Evolutionary conservation across 2,888 invertebrate genomes (phyloP).

Genomic region (Noctua janthina): DNA sequence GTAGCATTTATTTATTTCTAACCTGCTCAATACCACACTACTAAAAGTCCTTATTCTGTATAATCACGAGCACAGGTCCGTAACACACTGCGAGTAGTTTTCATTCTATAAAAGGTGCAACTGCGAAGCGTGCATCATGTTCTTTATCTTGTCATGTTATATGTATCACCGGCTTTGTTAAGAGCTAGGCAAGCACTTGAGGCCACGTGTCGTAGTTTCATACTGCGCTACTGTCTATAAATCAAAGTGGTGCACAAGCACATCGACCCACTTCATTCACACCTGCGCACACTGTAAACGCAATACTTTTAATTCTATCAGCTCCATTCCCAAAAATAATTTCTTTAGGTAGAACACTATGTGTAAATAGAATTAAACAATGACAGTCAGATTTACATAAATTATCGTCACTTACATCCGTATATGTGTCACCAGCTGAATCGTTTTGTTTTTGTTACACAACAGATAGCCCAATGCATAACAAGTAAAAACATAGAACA

Average conservation of each 20-base stretch:
- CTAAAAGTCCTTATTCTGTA: neutral
- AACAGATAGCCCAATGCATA: conserved; percentile 20
- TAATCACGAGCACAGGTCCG: neutral
- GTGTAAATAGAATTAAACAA: conserved; percentile 41
- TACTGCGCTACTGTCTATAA: conserved; percentile 12
- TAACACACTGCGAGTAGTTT: neutral
- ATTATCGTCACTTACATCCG: conserved; percentile 46
- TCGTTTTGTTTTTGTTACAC: conserved; percentile 43
- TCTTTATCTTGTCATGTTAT: conserved; percentile 32
- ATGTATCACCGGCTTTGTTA: conserved; percentile 24
- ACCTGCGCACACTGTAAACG: conserved; percentile 13
- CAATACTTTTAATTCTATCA: neutral
- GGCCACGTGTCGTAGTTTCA: conserved; percentile 33
- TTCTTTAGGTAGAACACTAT: conserved; percentile 7
- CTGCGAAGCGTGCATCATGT: neutral
- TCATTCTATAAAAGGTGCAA: conserved; percentile 22
- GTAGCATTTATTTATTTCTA: neutral
- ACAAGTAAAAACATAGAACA: conserved; percentile 24
- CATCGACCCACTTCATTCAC: conserved; percentile 6
- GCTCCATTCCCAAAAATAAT: neutral
- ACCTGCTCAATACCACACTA: neutral
- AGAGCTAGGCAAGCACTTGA: conserved; percentile 29
- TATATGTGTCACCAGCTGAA: conserved; percentile 50
- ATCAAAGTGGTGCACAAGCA: conserved; percentile 26
- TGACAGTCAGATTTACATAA: conserved; percentile 45